Base-by-base conservation (phyloP, 2,888 invertebrate species). In the Epinotia nisella region DNA sequence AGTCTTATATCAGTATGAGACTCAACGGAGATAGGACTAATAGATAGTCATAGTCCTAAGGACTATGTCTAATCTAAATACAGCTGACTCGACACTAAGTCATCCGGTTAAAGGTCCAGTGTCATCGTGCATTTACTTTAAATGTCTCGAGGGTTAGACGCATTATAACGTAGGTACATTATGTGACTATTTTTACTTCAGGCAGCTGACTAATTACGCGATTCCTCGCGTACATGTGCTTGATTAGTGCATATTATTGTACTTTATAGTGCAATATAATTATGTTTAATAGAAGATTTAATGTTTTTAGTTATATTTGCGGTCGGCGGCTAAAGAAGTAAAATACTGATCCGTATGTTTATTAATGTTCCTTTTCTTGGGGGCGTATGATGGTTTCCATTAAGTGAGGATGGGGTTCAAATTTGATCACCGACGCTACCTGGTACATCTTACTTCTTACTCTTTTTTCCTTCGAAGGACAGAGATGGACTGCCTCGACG, bases 41-140 rank as follows among this genome's bases (percentile, higher is more conserved):
- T n/a, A n/a, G n/a, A n/a, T n/a, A n/a, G n/a, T n/a, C n/a, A n/a
- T n/a, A n/a, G n/a, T n/a, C n/a, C n/a, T n/a, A n/a, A n/a, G n/a
- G n/a, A 49, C 49, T n/a, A 49, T n/a, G n/a, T n/a, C 15, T 49
- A n/a, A 15, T n/a, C 15, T 49, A n/a, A 15, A 7, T 35, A n/a
- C n/a, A 49, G n/a, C 49, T 49, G 49, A 49, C 10, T 3, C 51
- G 17, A 53, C 53, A 56, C 21, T 21, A 39, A 51, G 65, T 19
- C 55, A 24, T 56, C 15, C 41, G 41, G 66, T 41, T 56, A 66
- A 56, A 55, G 55, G 66, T 56, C 55, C 39, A 24, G 24, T 53
- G 64, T 39, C 55, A 55, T 61, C 45, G 49, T 39, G 55, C 39
- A 39, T n/a, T 39, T 55, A 65, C 19, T 55, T 65, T 53, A 39